Percentiles rank a stretch among this genome's conserved stretches.
phyloP scores from a whole-genome alignment of 35 echinoderm and acorn worm species.

The Chiridota heheva region DNA sequence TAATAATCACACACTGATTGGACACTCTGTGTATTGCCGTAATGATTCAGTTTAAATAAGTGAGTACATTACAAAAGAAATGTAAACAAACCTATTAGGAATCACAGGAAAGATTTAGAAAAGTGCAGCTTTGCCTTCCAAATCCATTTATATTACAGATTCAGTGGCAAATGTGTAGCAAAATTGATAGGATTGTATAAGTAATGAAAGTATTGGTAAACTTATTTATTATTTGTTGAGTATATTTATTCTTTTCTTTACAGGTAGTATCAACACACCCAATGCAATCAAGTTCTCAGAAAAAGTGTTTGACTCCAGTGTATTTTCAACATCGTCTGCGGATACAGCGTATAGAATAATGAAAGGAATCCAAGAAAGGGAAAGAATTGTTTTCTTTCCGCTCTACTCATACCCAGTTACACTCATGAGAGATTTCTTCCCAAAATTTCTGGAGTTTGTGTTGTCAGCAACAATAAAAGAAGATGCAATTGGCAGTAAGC shows the following conservation, averaged over 20 bases:
- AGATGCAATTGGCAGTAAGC: slow-evolving; percentile 15
- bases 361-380: slow-evolving; percentile 19
- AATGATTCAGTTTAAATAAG: no score
- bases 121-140: no score
- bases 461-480: slow-evolving; percentile 7
- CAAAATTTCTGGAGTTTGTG: slow-evolving; percentile 14
- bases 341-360: slow-evolving; percentile 47
- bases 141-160: no score
- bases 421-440: slow-evolving; percentile 17
- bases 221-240: not conserved
- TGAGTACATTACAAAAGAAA: no score
- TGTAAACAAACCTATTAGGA: no score
- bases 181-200: no score
- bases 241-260: not conserved
- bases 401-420: not conserved
- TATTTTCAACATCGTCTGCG: slow-evolving; percentile 23
- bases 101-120: no score
- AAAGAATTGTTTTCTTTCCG: slow-evolving; percentile 43
- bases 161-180: no score
- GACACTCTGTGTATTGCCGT: no score
- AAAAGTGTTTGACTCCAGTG: slow-evolving; percentile 20
- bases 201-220: not conserved
- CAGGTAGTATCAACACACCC: slow-evolving; percentile 78
- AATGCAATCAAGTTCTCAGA: slow-evolving; percentile 47
- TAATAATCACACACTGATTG: no score